Base-by-base conservation (phyloP, 35 echinoderm and acorn worm genomes). In the Diadema setosum region DNA sequence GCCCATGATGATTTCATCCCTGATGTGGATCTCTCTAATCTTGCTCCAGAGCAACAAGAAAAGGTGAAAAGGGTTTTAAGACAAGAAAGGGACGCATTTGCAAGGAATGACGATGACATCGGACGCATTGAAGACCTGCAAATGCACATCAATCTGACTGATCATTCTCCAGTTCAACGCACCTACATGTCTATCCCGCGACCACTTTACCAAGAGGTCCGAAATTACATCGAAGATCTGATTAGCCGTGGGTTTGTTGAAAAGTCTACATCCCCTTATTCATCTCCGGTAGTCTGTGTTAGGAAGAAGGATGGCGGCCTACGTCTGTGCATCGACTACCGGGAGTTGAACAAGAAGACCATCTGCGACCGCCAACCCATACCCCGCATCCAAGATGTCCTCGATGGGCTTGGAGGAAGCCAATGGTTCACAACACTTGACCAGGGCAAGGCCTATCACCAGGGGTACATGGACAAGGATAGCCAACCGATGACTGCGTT, bases 401-500 rank as follows among this genome's bases (percentile, higher is more conserved):
- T 95, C 0, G 85, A 95, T 88, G 85, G 93, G 50, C 49, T 94
- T n/a, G 78, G 83, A 36, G n/a, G n/a, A n/a, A n/a, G n/a, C n/a
- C n/a, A n/a, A n/a, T n/a, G n/a, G n/a, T n/a, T n/a, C n/a, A n/a
- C n/a, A n/a, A n/a, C n/a, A n/a, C n/a, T n/a, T n/a, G n/a, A n/a
- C n/a, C n/a, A n/a, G n/a, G n/a, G n/a, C n/a, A n/a, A n/a, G n/a
- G n/a, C n/a, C n/a, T n/a, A n/a, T n/a, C n/a, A n/a, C n/a, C n/a
- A n/a, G n/a, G n/a, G n/a, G n/a, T n/a, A n/a, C n/a, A n/a, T n/a
- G n/a, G n/a, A n/a, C n/a, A n/a, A n/a, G n/a, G n/a, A n/a, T n/a
- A n/a, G n/a, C n/a, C n/a, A n/a, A n/a, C n/a, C n/a, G n/a, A n/a
- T n/a, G n/a, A n/a, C n/a, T n/a, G n/a, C n/a, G n/a, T n/a, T n/a